phyloP scores from a whole-genome alignment of 2,888 invertebrate species.

The Sarcophaga caerulescens region DNA sequence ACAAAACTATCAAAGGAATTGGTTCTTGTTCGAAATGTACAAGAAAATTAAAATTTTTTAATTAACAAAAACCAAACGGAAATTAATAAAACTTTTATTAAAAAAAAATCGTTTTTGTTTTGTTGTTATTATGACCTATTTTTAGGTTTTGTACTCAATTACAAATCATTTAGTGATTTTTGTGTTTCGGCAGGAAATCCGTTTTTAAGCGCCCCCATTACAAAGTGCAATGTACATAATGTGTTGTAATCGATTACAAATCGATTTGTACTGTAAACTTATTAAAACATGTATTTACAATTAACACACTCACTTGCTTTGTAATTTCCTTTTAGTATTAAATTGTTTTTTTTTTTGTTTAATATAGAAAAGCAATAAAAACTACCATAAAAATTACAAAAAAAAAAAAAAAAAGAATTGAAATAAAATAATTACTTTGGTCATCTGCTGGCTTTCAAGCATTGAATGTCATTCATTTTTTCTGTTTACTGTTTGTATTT shows the following conservation, averaged over 20 bases:
- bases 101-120: too few relatives aligned
- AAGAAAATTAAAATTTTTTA: too few relatives aligned
- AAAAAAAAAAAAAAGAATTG: background rate
- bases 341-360: background rate
- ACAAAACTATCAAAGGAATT: too few relatives aligned
- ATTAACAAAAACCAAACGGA: too few relatives aligned
- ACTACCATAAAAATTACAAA: background rate
- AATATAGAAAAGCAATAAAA: background rate
- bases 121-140: constrained; percentile 42
- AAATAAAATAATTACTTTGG: too few relatives aligned
- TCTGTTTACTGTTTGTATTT: background rate
- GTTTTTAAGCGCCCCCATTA: constrained; percentile 52
- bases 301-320: constrained; percentile 15
- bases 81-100: too few relatives aligned
- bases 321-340: background rate
- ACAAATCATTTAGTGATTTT: background rate
- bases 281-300: background rate
- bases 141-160: background rate
- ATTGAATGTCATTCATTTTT: constrained; percentile 22
- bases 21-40: too few relatives aligned
- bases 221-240: background rate
- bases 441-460: background rate
- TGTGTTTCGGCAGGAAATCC: constrained; percentile 59
- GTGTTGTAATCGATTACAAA: constrained; percentile 19
- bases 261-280: background rate